A percentile compares a stretch with the other conserved stretches of the same genome.
These are phyloP conservation scores for Tokudaia tokunoshimensis DNA, from an alignment of 2,797 vertebrate species.

Conservation along the genomic window DNA sequence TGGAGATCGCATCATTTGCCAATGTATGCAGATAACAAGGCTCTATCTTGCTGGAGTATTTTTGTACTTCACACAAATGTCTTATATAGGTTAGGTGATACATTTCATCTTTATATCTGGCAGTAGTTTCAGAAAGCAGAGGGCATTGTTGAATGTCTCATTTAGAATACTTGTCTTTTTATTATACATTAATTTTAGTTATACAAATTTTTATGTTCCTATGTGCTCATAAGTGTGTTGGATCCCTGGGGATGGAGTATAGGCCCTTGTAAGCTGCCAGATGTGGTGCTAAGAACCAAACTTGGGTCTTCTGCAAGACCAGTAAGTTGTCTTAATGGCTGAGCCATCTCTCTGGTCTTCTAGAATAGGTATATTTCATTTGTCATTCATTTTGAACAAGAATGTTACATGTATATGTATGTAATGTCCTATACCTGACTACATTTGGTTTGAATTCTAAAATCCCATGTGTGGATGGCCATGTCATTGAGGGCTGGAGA, in stretches of 20 bases:
- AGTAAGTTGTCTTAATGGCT: not conserved
- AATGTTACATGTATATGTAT: constrained; percentile 6
- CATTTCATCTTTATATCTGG: constrained; percentile 45
- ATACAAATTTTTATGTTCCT: not conserved
- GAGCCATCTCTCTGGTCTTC: not conserved
- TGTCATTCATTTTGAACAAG: constrained; percentile 49
- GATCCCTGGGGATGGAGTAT: not conserved
- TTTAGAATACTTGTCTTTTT: not conserved
- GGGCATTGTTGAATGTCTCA: constrained; percentile 32
- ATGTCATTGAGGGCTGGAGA: constrained; percentile 24
- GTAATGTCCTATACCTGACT: not conserved
- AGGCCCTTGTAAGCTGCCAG: not conserved
- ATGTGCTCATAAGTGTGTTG: not conserved
- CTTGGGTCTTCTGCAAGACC: not conserved
- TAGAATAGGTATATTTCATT: constrained; percentile 50
- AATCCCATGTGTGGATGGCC: not conserved
- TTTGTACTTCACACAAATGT: constrained; percentile 24
- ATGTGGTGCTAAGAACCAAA: not conserved
- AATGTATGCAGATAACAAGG: not conserved
- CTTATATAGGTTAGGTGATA: not conserved
- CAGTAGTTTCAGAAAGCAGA: constrained; percentile 50
- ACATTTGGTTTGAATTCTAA: constrained; percentile 46
- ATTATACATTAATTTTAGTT: not conserved
- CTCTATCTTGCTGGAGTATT: constrained; percentile 25
- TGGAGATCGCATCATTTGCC: not conserved